Evolutionary conservation across 2,113 vertebrate species (phyloP).

Genomic region (Lepisosteus osseus): DNA sequence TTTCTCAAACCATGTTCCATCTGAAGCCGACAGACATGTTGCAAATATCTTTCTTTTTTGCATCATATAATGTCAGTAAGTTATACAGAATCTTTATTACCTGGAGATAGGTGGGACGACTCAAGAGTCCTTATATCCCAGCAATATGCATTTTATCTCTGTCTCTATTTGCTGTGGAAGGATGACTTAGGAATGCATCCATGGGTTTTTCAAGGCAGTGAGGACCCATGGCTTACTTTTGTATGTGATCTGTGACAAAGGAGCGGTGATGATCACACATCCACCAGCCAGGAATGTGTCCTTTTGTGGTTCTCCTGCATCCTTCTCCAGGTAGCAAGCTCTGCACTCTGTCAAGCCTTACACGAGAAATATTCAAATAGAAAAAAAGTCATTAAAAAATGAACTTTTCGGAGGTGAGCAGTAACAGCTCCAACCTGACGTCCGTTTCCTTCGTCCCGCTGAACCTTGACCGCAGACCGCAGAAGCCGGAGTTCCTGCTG

Average conservation of each 20-base stretch:
- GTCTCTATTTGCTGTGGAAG: background rate
- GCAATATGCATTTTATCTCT: background rate
- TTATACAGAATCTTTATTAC: too few relatives aligned
- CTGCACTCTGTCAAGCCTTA: conserved; percentile 30
- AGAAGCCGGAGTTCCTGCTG: conserved; percentile 41
- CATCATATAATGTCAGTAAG: too few relatives aligned
- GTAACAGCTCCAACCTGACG: conserved; percentile 54
- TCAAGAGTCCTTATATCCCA: background rate
- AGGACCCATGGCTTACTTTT: background rate
- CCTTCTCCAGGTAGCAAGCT: background rate
- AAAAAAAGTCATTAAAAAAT: conserved; percentile 41
- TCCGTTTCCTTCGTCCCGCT: conserved; percentile 56
- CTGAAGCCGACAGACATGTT: too few relatives aligned
- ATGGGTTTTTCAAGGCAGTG: background rate
- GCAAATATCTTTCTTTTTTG: too few relatives aligned
- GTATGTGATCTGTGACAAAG: background rate
- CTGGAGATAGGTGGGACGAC: background rate
- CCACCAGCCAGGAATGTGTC: background rate
- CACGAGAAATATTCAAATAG: too few relatives aligned
- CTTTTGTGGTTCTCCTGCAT: conserved; percentile 24
- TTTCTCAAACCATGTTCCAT: too few relatives aligned
- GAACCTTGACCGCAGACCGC: conserved; percentile 47
- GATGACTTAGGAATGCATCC: background rate
- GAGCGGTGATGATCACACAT: background rate
- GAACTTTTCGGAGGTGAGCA: conserved; percentile 64